Evolutionary conservation across 2,113 vertebrate genomes (phyloP).

Genomic region (Neolamprologus cancellatus): DNA sequence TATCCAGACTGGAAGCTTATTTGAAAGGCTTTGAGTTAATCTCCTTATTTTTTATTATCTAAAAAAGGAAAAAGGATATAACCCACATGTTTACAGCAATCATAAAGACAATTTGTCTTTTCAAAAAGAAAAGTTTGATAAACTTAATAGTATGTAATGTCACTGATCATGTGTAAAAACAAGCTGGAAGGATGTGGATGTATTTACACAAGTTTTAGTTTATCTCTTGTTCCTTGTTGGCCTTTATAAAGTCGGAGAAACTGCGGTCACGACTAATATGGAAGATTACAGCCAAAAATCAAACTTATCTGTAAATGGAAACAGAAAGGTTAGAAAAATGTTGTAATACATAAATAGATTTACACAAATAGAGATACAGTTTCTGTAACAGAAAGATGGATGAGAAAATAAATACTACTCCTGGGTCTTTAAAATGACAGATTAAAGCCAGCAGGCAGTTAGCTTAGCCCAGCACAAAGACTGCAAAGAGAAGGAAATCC

Average conservation of each 20-base stretch:
- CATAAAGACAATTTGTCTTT: background rate
- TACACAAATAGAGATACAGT: background rate
- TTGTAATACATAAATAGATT: background rate
- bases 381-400: background rate
- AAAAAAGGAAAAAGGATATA: background rate
- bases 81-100: background rate
- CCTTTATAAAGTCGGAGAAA: background rate
- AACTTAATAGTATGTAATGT: background rate
- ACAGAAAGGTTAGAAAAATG: background rate
- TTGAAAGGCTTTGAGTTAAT: background rate
- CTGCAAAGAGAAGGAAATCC: background rate
- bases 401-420: background rate
- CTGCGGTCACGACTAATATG: background rate
- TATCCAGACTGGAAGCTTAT: background rate
- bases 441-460: background rate
- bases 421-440: background rate
- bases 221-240: background rate
- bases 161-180: background rate
- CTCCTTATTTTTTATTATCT: background rate
- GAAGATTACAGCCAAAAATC: background rate
- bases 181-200: background rate
- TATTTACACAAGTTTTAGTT: rapidly evolving
- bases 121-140: background rate
- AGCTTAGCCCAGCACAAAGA: background rate
- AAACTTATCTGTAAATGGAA: background rate